Base-by-base conservation (phyloP, 2,113 vertebrate genomes). In the Marmota monax region DNA sequence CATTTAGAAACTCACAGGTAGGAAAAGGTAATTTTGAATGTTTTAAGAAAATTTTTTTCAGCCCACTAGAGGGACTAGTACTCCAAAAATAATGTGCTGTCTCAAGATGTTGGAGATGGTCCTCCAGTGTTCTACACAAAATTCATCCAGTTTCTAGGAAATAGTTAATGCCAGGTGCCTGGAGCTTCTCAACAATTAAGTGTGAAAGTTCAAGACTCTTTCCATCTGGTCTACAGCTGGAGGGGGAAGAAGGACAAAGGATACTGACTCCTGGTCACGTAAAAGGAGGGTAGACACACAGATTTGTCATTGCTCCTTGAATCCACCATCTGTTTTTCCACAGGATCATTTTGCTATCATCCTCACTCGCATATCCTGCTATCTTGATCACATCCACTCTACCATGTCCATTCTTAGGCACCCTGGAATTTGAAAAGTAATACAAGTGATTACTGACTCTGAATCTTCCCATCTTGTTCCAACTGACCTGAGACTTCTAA, bases 191-290 rank as follows among this genome's bases (percentile, higher is more conserved):
- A 42, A 23, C 1, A 48, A 32, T 20, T 83, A 20, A 25, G 5
- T 76, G 58, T 86, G 42, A 86, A 90, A 92, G 65, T 86, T 87
- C 56, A 76, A 86, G 51, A 34, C n/a, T 63, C 53, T 72, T 93
- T 34, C 48, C 78, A 63, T 69, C 51, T 73, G 42, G 27, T 88
- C 67, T 80, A 58, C 9, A 74, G 39, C 56, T 79, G 18, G 22
- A 45, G 14, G 17, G 1, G 32, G 11, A 69, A 61, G 23, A 88
- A 80, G 14, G 72, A 53, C 29, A 92, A 92, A 70, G 25, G 16
- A 27, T 37, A 7, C 8, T 51, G 27, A 70, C 10, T 61, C 29
- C 45, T 6, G 18, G 16, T 83, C 79, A 86, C 32, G 63, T 12
- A 42, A 65, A 82, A 77, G 18, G 27, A 73, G 11, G 12, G 0